Conservation (phyloP, 2,113 vertebrate species). For the Mormyrus iriodes region DNA sequence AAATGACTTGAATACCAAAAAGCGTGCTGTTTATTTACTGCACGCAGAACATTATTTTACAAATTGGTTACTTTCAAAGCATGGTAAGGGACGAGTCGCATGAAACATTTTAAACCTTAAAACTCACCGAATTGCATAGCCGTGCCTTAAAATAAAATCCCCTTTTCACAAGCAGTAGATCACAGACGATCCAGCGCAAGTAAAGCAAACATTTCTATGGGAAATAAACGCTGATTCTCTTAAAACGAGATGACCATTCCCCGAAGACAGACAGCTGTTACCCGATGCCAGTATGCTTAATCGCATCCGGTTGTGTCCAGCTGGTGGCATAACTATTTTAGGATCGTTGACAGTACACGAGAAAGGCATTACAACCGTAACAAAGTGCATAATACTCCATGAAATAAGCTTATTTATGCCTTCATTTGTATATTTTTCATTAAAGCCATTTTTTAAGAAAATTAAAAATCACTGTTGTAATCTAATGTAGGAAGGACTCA, state of each 20-base stretch:
- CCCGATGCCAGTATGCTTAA: not conserved
- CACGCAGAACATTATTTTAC: not conserved
- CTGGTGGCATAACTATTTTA: conserved; percentile 2
- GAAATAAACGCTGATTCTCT: not conserved
- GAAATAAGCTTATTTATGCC: not conserved
- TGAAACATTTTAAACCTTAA: not conserved
- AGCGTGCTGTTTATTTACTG: not conserved
- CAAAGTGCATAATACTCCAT: not conserved
- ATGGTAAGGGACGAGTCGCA: not conserved
- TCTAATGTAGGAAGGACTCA: not conserved
- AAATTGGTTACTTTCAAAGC: not conserved
- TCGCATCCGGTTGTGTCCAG: not conserved
- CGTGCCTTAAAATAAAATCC: not conserved
- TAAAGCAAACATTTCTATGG: not conserved
- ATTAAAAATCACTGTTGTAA: not conserved
- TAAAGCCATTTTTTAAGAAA: not conserved
- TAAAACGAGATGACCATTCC: not conserved
- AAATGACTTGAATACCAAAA: not conserved
- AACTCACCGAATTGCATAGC: not conserved
- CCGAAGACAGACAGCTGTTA: not conserved
- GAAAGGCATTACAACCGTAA: not conserved
- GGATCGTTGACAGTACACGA: not conserved
- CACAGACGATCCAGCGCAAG: not conserved
- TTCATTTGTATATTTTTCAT: not conserved
- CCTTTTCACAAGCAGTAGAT: not conserved